Percentiles rank a stretch among this genome's conserved stretches.
phyloP scores from a whole-genome alignment of 1,140 invertebrate genomes.

The Drosophila cardini region DNA sequence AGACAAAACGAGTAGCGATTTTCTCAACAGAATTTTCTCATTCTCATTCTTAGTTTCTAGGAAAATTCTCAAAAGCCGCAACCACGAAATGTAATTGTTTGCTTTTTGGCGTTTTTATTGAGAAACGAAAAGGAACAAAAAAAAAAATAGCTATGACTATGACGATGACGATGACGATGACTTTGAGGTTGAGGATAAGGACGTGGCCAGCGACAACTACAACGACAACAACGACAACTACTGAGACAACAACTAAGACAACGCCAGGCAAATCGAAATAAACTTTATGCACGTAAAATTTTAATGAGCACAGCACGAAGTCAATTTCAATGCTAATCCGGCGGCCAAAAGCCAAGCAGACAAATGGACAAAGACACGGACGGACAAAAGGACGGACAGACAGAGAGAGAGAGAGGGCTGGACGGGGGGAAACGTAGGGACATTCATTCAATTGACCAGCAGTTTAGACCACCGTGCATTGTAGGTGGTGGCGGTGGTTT shows the following conservation, averaged over 20 bases:
- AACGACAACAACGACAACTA: constrained; percentile 34
- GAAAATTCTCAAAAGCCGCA: constrained; percentile 45
- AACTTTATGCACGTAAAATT: constrained; percentile 83
- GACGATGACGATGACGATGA: constrained; percentile 22
- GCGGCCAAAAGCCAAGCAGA: constrained; percentile 60
- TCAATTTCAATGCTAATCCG: constrained; percentile 83
- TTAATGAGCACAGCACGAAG: constrained; percentile 83
- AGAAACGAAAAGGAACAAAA: constrained; percentile 16
- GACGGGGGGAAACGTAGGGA: not conserved
- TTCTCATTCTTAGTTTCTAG: constrained; percentile 36
- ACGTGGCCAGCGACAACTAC: constrained; percentile 47
- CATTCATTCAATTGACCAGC: constrained; percentile 56
- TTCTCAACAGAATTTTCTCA: constrained; percentile 36
- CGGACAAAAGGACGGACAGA: constrained; percentile 7
- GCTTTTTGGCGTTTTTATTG: constrained; percentile 44
- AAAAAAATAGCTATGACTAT: constrained; percentile 4
- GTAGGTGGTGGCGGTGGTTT: constrained; percentile 5
- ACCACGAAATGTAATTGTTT: constrained; percentile 56
- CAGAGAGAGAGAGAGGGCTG: constrained; percentile 2
- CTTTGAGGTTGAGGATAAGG: constrained; percentile 42
- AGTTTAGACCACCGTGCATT: constrained; percentile 61
- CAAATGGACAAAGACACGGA: constrained; percentile 40
- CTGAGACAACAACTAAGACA: constrained; percentile 30
- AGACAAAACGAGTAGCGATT: constrained; percentile 57
- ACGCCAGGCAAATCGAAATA: constrained; percentile 73